Evolutionary conservation across 1,140 invertebrate genomes (phyloP).

Genomic region (Pseudomyrmex pallidus): DNA sequence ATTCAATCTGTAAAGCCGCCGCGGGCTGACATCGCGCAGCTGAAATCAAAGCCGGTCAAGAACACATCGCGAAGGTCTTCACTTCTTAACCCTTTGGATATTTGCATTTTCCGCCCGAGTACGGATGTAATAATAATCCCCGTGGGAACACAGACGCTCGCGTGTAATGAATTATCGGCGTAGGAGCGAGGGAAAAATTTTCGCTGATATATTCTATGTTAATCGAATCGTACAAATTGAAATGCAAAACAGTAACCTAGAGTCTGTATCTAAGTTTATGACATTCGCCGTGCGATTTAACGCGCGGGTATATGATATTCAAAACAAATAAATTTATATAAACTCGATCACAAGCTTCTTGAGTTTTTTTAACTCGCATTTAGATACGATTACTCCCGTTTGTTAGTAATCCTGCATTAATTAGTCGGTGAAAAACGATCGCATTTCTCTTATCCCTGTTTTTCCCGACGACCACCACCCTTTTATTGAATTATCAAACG

Average conservation of each 20-base stretch:
- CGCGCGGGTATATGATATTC: background rate
- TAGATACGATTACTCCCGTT: conserved; percentile 22
- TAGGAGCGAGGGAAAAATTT: background rate
- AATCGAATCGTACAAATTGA: conserved; percentile 17
- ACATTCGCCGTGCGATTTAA: conserved; percentile 1
- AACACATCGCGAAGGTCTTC: conserved; percentile 21
- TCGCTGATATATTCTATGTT: background rate
- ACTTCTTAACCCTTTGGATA: conserved; percentile 12
- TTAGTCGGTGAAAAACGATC: conserved; percentile 6
- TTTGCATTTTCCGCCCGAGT: conserved; percentile 16
- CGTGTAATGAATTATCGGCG: conserved; percentile 17
- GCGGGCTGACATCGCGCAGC: conserved; percentile 4
- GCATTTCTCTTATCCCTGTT: background rate
- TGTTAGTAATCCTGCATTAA: background rate
- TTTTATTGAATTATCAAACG: background rate
- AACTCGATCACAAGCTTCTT: background rate
- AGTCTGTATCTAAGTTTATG: conserved; percentile 4
- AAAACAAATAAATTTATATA: background rate
- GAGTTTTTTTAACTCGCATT: conserved; percentile 1
- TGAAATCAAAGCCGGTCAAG: conserved; percentile 25
- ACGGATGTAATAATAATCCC: conserved; percentile 44
- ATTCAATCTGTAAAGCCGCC: conserved; percentile 13
- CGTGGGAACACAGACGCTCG: conserved; percentile 26
- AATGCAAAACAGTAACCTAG: background rate
- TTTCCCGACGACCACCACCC: background rate